These are phyloP conservation scores for Calliphora vicina DNA, from an alignment of 1,140 invertebrate species.

Conservation along the genomic window DNA sequence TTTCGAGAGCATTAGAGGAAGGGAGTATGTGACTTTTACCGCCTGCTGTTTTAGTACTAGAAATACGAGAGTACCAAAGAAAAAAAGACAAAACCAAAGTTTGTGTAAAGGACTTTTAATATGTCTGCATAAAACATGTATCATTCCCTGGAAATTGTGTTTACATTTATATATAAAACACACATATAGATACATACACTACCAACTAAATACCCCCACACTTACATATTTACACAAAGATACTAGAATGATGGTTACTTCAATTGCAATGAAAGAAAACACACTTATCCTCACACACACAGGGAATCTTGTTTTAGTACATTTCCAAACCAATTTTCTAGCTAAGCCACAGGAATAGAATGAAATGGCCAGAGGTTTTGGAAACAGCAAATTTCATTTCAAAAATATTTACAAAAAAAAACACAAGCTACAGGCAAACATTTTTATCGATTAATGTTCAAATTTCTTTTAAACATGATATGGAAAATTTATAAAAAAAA, in stretches of 20 bases:
- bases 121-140: background rate
- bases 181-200: too few relatives aligned
- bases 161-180: too few relatives aligned
- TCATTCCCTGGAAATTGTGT: background rate
- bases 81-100: background rate
- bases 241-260: background rate
- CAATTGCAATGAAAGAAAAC: background rate
- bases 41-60: background rate
- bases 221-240: too few relatives aligned
- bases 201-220: too few relatives aligned
- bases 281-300: too few relatives aligned
- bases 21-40: background rate
- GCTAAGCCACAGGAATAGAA: background rate
- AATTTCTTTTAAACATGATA: too few relatives aligned
- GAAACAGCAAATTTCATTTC: too few relatives aligned
- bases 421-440: too few relatives aligned
- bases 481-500: too few relatives aligned
- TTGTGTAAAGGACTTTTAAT: background rate
- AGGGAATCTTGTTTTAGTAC: background rate
- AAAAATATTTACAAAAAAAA: too few relatives aligned
- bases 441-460: too few relatives aligned
- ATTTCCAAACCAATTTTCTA: background rate
- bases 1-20: background rate
- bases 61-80: background rate
- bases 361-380: background rate